Evolutionary conservation across 92 coral and sea anemone species (phyloP).

Genomic region (Paramuricea clavata): DNA sequence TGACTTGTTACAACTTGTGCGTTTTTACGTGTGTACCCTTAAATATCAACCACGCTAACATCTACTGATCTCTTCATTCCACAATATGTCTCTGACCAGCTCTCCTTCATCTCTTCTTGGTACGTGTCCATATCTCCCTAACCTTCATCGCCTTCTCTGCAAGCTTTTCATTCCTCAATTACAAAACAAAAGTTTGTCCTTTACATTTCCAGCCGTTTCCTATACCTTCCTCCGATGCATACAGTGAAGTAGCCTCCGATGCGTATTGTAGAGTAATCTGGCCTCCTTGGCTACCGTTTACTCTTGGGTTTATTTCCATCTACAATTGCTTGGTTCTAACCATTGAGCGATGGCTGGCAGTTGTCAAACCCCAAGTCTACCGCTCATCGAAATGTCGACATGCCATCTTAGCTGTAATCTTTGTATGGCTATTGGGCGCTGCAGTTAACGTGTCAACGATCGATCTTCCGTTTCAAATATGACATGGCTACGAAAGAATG

Average conservation of each 20-base stretch:
- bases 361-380: conserved; percentile 33
- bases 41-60: too few relatives aligned
- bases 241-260: neutral
- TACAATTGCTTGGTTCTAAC: conserved; percentile 7
- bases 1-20: too few relatives aligned
- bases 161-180: too few relatives aligned
- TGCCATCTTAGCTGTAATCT: neutral
- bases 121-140: too few relatives aligned
- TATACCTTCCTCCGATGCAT: conserved; percentile 2
- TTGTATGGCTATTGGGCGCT: conserved; percentile 1
- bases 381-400: neutral
- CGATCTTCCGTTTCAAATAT: neutral
- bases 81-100: too few relatives aligned
- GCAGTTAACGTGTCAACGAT: neutral
- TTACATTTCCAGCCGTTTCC: neutral
- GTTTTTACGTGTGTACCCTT: too few relatives aligned
- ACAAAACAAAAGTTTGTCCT: neutral
- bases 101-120: too few relatives aligned
- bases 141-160: too few relatives aligned
- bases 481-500: neutral
- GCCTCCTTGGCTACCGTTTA: neutral
- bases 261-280: neutral
- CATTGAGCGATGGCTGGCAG: conserved; percentile 42
- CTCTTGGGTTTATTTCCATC: neutral
- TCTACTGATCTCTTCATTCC: too few relatives aligned